These are phyloP conservation scores for Acanthurus tractus DNA, from an alignment of 2,797 vertebrate species.

Conservation along the genomic window DNA sequence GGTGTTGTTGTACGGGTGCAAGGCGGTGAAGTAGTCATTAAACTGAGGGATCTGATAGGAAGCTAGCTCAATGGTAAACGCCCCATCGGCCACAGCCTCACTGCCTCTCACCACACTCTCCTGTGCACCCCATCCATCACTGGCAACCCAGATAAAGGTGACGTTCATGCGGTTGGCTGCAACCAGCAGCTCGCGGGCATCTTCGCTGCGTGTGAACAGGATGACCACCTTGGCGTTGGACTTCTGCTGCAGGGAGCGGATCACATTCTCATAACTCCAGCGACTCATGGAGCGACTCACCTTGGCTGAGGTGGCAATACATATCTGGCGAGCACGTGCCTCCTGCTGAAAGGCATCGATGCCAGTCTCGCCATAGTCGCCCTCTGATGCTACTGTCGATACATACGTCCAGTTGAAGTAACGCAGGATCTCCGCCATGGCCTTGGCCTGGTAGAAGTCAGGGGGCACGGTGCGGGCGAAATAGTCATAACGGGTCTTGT, in stretches of 20 bases:
- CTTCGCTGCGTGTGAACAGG: slow-evolving; percentile 95
- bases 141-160: slow-evolving; percentile 97
- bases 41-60: slow-evolving; percentile 95
- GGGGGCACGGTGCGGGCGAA: slow-evolving; percentile 97
- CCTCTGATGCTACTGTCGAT: slow-evolving; percentile 97
- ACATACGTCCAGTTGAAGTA: slow-evolving; percentile 99
- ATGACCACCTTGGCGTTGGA: slow-evolving; percentile 95
- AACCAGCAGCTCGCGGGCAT: slow-evolving; percentile 93
- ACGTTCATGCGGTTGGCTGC: slow-evolving; percentile 94
- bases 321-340: slow-evolving; percentile 96
- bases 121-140: slow-evolving; percentile 97
- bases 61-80: slow-evolving; percentile 96
- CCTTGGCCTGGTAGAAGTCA: slow-evolving; percentile 98
- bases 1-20: slow-evolving; percentile 94
- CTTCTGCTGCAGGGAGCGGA: slow-evolving; percentile 95
- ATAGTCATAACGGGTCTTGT: slow-evolving; percentile 97
- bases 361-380: slow-evolving; percentile 97
- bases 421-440: slow-evolving; percentile 97
- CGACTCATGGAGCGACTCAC: slow-evolving; percentile 96
- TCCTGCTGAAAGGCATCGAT: slow-evolving; percentile 98
- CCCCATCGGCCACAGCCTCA: slow-evolving; percentile 92
- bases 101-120: slow-evolving; percentile 96
- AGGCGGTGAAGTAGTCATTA: slow-evolving; percentile 91
- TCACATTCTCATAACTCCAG: slow-evolving; percentile 92
- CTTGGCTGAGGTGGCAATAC: slow-evolving; percentile 97